These are phyloP conservation scores for Drosophila trapezifrons DNA, from an alignment of 1,140 invertebrate species.

Conservation along the genomic window DNA sequence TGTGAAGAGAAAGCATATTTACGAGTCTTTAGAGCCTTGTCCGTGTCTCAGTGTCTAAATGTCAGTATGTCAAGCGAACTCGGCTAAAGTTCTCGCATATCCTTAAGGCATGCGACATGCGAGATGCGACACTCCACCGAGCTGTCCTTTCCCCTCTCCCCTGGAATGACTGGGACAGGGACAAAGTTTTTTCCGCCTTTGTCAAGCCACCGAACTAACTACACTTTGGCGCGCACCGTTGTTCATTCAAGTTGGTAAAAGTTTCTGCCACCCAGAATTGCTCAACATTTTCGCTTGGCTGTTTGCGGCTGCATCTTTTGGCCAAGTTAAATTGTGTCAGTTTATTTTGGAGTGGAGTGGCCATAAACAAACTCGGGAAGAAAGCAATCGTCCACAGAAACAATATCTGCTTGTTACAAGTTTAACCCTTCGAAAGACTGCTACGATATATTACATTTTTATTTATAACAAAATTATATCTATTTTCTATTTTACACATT, in stretches of 20 bases:
- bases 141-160: neutral
- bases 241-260: conserved; percentile 37
- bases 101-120: conserved; percentile 50
- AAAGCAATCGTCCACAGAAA: neutral
- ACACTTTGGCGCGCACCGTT: conserved; percentile 24
- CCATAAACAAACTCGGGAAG: neutral
- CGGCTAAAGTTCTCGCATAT: conserved; percentile 54
- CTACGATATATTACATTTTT: neutral
- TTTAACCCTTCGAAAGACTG: neutral
- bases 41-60: conserved; percentile 17
- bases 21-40: neutral
- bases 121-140: conserved; percentile 13
- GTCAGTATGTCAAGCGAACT: conserved; percentile 28
- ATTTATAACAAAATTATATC: neutral
- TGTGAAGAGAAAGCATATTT: neutral
- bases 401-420: neutral
- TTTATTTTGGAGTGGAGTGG: conserved; percentile 23
- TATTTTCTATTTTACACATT: neutral
- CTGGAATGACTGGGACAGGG: neutral
- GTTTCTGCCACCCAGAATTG: conserved; percentile 34
- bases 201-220: conserved; percentile 42
- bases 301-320: conserved; percentile 44
- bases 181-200: conserved; percentile 27
- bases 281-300: conserved; percentile 22
- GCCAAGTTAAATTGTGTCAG: conserved; percentile 51